Evolutionary conservation across 2,888 invertebrate species (phyloP), one percentile per base, ranked within the genome.

Genomic region (Cheilosia pagana): DNA sequence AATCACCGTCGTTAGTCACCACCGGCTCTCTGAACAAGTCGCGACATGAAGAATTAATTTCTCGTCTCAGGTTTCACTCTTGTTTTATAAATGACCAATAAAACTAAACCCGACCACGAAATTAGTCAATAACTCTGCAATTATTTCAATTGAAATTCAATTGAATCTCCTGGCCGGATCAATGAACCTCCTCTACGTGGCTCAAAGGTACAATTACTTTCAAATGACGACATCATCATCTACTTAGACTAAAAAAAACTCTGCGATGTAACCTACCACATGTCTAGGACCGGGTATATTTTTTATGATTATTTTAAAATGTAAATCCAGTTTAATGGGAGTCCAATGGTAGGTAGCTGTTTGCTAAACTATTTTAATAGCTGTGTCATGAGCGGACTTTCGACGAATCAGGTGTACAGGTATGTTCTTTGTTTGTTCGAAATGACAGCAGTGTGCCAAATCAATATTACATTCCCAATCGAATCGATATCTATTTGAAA

Each of bases 151-250:
- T 72, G 63, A 67, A 79, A 59, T 79, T 72, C 63, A 78, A 71
- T 78, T 71, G 63, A 63, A 57, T 43, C 23, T 23, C 5, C 31
- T n/a, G n/a, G 21, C 2, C 12, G 43, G 79, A 72, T 57, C 79
- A 72, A 65, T 79, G 79, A 79, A 79, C 79, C 57, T 23, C 35
- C 63, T 74, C 63, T 74, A 74, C 63, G 55, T 74, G 53, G 31
- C 43, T 48, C 25, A 16, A 19, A 43, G 35, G 28, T 43, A 53
- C 65, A 57, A 62, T 63, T 45, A 57, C 16, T 28, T 12, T 1
- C 10, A 50, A 41, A 65, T 76, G 65, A 76, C 65, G 75, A 76
- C 50, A 76, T 67, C 63, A 76, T 67, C 63, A 71, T 31, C 53
- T 55, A 39, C 19, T 21, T 23, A 23, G 35, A 23, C 55, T 16